These are phyloP conservation scores for Collichthys lucidus DNA, from an alignment of 2,113 vertebrate species.

Conservation along the genomic window DNA sequence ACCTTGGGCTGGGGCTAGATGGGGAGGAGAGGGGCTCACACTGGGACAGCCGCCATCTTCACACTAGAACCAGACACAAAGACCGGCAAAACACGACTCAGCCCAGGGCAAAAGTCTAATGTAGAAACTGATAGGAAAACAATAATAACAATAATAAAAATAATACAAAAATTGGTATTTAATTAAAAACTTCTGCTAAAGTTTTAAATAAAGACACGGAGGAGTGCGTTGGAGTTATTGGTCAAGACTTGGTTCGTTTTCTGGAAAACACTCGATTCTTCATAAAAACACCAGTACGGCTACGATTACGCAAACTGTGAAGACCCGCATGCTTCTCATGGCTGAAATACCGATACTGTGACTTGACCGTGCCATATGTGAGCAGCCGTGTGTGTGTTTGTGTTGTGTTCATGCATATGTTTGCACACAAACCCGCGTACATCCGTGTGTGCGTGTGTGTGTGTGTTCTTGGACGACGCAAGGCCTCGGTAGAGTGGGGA, in stretches of 20 bases:
- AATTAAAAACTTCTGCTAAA: conserved; percentile 11
- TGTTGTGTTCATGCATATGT: conserved; percentile 30
- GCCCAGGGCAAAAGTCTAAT: conserved; percentile 5
- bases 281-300: conserved; percentile 7
- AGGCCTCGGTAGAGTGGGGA: conserved; percentile 34
- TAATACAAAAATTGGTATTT: conserved; percentile 17
- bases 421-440: conserved; percentile 44
- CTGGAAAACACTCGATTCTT: conserved; percentile 29
- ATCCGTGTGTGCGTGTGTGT: conserved; percentile 21
- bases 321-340: conserved; percentile 67
- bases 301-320: conserved; percentile 36
- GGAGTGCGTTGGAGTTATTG: not conserved
- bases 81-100: conserved; percentile 54
- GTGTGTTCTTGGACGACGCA: conserved; percentile 56
- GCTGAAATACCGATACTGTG: conserved; percentile 72
- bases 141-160: not conserved
- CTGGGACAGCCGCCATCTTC: conserved; percentile 70
- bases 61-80: conserved; percentile 70
- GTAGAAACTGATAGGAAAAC: not conserved
- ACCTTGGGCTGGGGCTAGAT: conserved; percentile 72
- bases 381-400: conserved; percentile 24
- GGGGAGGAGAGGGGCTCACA: conserved; percentile 73
- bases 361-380: conserved; percentile 42
- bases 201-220: not conserved
- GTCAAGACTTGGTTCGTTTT: conserved; percentile 25